Conservation (phyloP, 2,888 invertebrate genomes). For the Drosophila borborema region DNA sequence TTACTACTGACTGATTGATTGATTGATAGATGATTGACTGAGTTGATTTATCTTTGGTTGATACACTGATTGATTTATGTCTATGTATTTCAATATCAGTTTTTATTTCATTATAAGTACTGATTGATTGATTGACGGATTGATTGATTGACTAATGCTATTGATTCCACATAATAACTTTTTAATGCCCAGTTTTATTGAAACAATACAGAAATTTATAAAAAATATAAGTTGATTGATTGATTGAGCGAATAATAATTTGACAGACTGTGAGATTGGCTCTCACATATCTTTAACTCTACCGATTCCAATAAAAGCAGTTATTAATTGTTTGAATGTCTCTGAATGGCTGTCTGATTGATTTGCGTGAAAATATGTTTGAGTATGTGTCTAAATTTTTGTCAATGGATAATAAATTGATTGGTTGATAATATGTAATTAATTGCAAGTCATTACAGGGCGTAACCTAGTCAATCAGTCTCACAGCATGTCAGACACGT, state of each 20-base stretch:
- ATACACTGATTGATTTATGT: background rate
- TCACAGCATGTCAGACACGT: background rate
- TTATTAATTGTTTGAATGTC: background rate
- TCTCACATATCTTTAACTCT: background rate
- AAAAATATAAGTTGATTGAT: background rate
- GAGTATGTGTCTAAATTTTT: background rate
- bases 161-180: too few species aligned
- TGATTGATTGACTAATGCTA: background rate
- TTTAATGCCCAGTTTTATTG: background rate
- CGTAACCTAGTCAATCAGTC: background rate
- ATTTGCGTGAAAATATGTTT: background rate
- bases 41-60: background rate
- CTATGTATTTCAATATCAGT: too few species aligned
- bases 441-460: conserved; percentile 11
- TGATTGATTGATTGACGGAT: background rate
- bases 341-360: background rate
- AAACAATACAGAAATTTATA: too few species aligned
- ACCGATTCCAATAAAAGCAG: background rate
- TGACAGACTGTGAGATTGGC: background rate
- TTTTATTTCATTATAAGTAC: background rate
- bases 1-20: background rate
- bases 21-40: background rate
- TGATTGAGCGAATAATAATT: background rate
- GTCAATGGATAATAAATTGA: background rate
- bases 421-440: background rate